Base-by-base conservation (phyloP, 2,113 vertebrate species). In the Egretta garzetta region DNA sequence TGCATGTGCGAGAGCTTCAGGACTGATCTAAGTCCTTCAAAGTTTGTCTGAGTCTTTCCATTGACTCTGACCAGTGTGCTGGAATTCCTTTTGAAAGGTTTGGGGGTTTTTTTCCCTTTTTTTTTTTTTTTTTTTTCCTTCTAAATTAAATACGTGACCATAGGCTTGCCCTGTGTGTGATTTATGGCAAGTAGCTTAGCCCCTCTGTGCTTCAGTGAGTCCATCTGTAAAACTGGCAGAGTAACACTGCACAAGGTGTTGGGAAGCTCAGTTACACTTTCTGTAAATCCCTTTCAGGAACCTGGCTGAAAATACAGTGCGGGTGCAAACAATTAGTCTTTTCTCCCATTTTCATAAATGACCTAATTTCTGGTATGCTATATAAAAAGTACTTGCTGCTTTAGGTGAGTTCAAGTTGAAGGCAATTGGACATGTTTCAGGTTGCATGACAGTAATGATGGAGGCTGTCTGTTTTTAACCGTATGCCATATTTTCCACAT, bases 71-170 rank as follows among this genome's bases (percentile, higher is more conserved):
- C 47, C 86, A 55, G 3, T 43, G 64, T 23, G 67, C 12, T 67
- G 62, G 24, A 72, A 66, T 85, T 79, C 23, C 43, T 87, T 87
- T 64, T 12, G n/a, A 72, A 41, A 67, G 24, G 10, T 7, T 43
- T 43, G 41, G 41, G 41, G 41, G 5, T 43, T 43, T 43, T 43
- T 43, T 41, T 8, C 41, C 16, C 68, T 68, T 3, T 26, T 64
- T 43, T 43, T 43, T 8, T 50, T 22, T 73, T 63, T 3, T 26
- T 64, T 14, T 59, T 47, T 7, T 28, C 30, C 15, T 53, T 62
- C 47, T n/a, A 1, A 17, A 9, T 27, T 26, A 56, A 37, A 10
- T 0, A 0, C 5, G 24, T 80, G 59, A 35, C 41, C n/a, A 0
- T 3, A 20, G 39, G 7, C 35, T 68, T 50, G 59, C 19, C 3